Conservation (phyloP, 2,113 vertebrate species). For the Paedocypris sp. region DNA sequence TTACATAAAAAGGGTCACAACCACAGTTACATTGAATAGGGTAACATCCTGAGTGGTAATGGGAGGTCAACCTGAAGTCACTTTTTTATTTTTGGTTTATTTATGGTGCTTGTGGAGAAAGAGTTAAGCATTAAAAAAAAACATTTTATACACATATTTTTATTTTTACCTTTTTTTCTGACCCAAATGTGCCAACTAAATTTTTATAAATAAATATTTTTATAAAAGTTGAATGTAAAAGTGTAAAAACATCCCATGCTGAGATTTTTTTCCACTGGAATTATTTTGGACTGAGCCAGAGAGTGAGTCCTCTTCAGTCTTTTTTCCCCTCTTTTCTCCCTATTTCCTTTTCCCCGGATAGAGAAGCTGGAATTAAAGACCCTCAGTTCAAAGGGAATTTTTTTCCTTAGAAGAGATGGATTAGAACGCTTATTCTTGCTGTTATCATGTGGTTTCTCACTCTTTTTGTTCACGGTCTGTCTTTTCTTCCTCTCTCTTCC, state of each 20-base stretch:
- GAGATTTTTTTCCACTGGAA: conserved; percentile 14
- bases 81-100: not conserved
- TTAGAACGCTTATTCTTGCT: conserved; percentile 17
- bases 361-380: conserved; percentile 11
- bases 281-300: conserved; percentile 1
- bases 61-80: too few relatives aligned
- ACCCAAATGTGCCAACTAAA: not conserved
- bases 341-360: not conserved
- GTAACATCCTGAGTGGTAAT: too few relatives aligned
- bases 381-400: not conserved
- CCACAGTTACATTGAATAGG: too few relatives aligned
- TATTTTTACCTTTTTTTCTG: not conserved
- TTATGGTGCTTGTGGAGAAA: not conserved
- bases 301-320: not conserved
- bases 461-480: not conserved
- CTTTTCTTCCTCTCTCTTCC: conserved; percentile 12
- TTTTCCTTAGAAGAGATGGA: conserved; percentile 6
- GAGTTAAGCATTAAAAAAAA: not conserved
- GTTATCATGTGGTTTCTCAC: not conserved
- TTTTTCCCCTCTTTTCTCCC: not conserved
- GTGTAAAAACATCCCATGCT: conserved; percentile 13
- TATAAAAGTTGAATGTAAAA: not conserved
- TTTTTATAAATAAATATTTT: not conserved
- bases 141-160: not conserved
- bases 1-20: too few relatives aligned